Evolutionary conservation across 2,797 vertebrate genomes (phyloP).

Genomic region (Pitangus sulphuratus): DNA sequence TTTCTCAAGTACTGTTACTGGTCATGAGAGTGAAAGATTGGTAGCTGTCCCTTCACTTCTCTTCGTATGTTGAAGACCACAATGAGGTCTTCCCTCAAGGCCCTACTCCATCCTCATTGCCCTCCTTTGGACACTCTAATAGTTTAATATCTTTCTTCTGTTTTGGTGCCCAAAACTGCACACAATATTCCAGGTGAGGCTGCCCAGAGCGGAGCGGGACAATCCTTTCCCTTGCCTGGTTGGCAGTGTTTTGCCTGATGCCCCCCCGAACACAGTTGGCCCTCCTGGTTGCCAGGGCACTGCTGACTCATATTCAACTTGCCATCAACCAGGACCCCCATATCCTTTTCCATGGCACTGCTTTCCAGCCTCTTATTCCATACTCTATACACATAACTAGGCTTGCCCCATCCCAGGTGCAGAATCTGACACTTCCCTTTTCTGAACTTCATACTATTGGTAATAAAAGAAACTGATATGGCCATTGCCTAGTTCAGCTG

Average conservation of each 20-base stretch:
- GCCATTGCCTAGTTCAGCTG: background rate
- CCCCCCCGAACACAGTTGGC: fast-evolving
- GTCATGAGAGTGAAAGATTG: background rate
- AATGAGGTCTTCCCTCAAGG: background rate
- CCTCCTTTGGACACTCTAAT: background rate
- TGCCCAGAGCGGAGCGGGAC: fast-evolving
- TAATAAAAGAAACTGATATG: background rate
- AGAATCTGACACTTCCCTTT: fast-evolving
- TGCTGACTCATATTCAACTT: fast-evolving
- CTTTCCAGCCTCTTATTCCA: background rate
- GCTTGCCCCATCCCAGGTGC: background rate
- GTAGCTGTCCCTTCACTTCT: background rate
- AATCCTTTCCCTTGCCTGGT: fast-evolving
- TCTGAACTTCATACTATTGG: fast-evolving
- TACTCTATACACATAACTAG: background rate
- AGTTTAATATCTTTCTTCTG: background rate
- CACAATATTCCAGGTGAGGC: fast-evolving
- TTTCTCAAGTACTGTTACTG: background rate
- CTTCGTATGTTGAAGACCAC: fast-evolving
- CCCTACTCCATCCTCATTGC: background rate
- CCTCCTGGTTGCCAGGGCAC: background rate
- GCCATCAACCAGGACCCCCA: fast-evolving
- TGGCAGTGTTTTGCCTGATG: background rate
- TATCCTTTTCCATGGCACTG: background rate
- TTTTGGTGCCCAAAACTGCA: fast-evolving